Evolutionary conservation across 2,888 invertebrate genomes (phyloP), one percentile per base, ranked within the genome.

Genomic region (Drosophila kokeensis): DNA sequence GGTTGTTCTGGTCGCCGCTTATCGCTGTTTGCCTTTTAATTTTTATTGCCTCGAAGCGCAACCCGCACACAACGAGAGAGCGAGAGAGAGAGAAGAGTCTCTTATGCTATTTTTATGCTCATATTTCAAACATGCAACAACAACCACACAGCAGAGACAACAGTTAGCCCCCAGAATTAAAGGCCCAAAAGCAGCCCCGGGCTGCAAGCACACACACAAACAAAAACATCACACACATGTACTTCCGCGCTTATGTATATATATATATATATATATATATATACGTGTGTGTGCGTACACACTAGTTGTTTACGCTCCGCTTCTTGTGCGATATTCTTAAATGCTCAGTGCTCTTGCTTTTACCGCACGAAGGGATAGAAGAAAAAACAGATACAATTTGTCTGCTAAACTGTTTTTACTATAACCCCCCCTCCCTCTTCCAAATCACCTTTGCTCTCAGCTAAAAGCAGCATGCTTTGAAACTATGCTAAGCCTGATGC

Each of bases 1-100:
- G 63, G 71, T 57, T 45, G 45, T 15, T 53, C 21, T 55, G 52
- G 32, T 53, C 52, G 48, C 53, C 59, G 86, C 83, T 90, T 90
- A 90, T 90, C 89, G 86, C 58, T 87, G 90, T 88, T 90, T 90
- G 88, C 77, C 75, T 86, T 85, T 90, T 90, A 78, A 86, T 90
- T 86, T 86, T 79, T 86, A 86, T 90, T 88, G 85, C 81, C 67
- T 76, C 68, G 69, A 80, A 60, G 54, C 69, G 63, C 82, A 87
- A 81, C 76, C 87, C 79, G 67, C 55, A 55, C 27, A 59, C 75
- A 49, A 29, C 59, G 45, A 66, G n/a, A 57, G 32, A 21, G 21
- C 18, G 21, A 52, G 52, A 52, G 24, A 40, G 40, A 10, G 38
- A 55, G 55, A 55, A 29, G 73, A 72, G 71, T 52, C 72, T 85